These are phyloP conservation scores for Micrastur ruficollis DNA, from an alignment of 2,797 vertebrate genomes.

Conservation along the genomic window DNA sequence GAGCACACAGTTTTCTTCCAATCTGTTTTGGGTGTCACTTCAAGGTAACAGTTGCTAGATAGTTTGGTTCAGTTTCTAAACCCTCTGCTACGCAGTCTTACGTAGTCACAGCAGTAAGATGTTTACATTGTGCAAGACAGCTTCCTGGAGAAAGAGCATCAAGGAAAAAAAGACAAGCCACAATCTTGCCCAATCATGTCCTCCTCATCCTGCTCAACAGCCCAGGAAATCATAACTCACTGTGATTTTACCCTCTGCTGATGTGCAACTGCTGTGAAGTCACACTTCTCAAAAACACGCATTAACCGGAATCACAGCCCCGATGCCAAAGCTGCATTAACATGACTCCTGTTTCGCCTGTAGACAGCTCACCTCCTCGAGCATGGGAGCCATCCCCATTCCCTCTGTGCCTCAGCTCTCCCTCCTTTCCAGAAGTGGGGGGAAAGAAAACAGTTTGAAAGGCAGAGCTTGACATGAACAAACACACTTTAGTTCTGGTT, in stretches of 20 bases:
- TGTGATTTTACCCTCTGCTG: conserved; percentile 70
- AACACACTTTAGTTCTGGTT: not conserved
- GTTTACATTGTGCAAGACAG: conserved; percentile 63
- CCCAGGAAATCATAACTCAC: conserved; percentile 67
- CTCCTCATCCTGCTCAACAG: conserved; percentile 67
- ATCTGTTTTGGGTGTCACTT: conserved; percentile 59
- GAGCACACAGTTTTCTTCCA: conserved; percentile 33
- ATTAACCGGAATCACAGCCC: conserved; percentile 18
- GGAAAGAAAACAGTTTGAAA: not conserved
- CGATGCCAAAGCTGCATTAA: not conserved
- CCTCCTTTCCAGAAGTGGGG: not conserved
- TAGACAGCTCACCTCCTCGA: not conserved
- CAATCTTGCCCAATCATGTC: conserved; percentile 67
- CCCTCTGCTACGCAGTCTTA: conserved; percentile 13
- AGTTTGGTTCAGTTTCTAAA: conserved; percentile 47
- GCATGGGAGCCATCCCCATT: not conserved
- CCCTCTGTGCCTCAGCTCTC: not conserved
- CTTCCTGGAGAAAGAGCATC: conserved; percentile 57
- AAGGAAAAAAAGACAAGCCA: conserved; percentile 12
- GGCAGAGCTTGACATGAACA: not conserved
- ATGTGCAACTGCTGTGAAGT: conserved; percentile 61
- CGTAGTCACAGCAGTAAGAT: conserved; percentile 48
- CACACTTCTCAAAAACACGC: conserved; percentile 21
- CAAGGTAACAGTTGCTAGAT: conserved; percentile 54
- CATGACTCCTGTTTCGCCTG: not conserved